Conservation (phyloP, 2,113 vertebrate species). For the Actenoides lindsayi region DNA sequence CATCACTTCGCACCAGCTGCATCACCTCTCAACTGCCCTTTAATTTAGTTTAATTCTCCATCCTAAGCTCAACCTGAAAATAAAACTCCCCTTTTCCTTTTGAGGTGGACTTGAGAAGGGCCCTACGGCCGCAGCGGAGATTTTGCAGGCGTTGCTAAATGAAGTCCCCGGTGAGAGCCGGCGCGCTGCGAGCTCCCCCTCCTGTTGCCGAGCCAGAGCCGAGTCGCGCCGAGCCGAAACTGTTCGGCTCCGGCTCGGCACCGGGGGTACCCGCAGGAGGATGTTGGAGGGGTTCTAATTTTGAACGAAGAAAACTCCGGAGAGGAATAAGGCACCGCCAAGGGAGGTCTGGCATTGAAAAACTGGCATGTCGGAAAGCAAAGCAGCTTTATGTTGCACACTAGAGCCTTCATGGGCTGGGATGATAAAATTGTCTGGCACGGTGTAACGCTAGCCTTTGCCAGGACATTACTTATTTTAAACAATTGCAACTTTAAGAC, state of each 20-base stretch:
- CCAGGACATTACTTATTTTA: constrained; percentile 27
- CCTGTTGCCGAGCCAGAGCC: background rate
- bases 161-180: background rate
- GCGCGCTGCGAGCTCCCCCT: constrained; percentile 60
- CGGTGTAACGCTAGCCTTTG: background rate
- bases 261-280: fast-evolving
- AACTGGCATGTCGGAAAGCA: background rate
- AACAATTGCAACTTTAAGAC: constrained; percentile 15
- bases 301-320: background rate
- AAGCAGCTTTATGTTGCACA: background rate
- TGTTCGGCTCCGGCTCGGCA: background rate
- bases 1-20: fast-evolving
- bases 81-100: background rate
- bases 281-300: background rate
- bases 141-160: background rate
- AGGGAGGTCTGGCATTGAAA: background rate
- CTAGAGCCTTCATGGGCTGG: constrained; percentile 7
- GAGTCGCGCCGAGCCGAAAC: background rate
- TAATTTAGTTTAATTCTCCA: background rate
- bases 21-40: background rate
- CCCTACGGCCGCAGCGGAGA: background rate
- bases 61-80: background rate
- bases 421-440: constrained; percentile 57
- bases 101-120: background rate
- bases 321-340: background rate